These are phyloP conservation scores for Theonella swinhoei DNA, from an alignment of 37 sponge, comb jelly and placozoan species.

Conservation along the genomic window DNA sequence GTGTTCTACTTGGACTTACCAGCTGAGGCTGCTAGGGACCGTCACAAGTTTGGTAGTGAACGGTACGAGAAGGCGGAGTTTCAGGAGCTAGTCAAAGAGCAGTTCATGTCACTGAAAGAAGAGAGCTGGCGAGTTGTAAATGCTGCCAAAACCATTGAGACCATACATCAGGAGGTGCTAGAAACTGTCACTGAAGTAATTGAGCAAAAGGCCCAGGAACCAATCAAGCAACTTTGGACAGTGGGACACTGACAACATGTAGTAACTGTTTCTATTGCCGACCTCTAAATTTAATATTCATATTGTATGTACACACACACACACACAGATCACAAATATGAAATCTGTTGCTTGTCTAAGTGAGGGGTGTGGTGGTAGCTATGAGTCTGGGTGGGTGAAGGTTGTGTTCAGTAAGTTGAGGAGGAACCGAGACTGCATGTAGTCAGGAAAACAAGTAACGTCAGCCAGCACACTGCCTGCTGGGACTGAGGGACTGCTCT, in stretches of 20 bases:
- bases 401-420: constrained; percentile 15
- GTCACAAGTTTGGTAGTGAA: constrained; percentile 79
- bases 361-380: too few species aligned
- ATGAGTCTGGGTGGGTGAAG: neutral
- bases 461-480: neutral
- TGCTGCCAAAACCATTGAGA: constrained; percentile 57
- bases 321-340: too few species aligned
- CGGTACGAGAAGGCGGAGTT: constrained; percentile 79
- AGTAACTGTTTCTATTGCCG: too few species aligned
- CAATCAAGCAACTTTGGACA: constrained; percentile 60
- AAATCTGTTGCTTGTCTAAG: too few species aligned
- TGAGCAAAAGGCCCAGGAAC: neutral
- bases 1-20: constrained; percentile 79
- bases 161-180: constrained; percentile 53
- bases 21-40: constrained; percentile 46
- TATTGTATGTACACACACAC: too few species aligned
- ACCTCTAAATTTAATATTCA: too few species aligned
- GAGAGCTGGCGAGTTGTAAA: constrained; percentile 66
- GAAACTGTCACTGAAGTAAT: constrained; percentile 26
- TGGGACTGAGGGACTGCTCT: neutral
- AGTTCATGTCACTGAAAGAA: constrained; percentile 54
- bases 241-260: too few species aligned
- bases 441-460: constrained; percentile 46
- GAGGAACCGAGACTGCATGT: constrained; percentile 62
- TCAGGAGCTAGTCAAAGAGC: constrained; percentile 54